Evolutionary conservation across 2,888 invertebrate genomes (phyloP), one percentile per base, ranked within the genome.

Genomic region (Dynastes tityus): DNA sequence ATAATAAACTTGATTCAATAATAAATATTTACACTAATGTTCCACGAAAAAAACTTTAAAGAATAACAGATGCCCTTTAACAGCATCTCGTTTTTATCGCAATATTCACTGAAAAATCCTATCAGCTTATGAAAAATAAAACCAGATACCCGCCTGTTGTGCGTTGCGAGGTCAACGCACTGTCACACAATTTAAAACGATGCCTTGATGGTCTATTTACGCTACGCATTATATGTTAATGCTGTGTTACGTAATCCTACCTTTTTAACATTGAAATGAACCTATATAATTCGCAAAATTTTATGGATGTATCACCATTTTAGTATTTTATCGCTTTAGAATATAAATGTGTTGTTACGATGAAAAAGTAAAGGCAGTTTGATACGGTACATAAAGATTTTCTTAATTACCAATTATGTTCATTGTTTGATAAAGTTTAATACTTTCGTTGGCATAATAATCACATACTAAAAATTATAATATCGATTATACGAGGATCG

Each of bases 101-200:
- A 58, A 73, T 58, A 58, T 73, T 53, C 73, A 53, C 73, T 73
- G 58, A 73, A 58, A 73, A 73, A 58, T 73, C 40, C 58, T 73
- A 58, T 73, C 73, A 73, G 29, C 73, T 73, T 73, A 73, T 73
- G 73, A 73, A 58, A 73, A 73, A 58, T 73, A 73, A 73, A 73
- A 73, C 73, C 73, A 73, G 73, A 73, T 73, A 73, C 73, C 73
- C 73, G 73, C 16, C 58, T 58, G 73, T 58, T 73, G 73, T 58
- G 40, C 49, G 67, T 27, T 45, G 73, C 58, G 73, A 73, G 73
- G 73, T 73, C 73, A 73, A 73, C 6, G 73, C 58, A 53, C 73
- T 73, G 73, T 73, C 73, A 73, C 73, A 73, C 58, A 73, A 73
- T 73, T 73, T 73, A 22, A 58, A 61, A 58, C 73, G 58, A 58